phyloP scores from a whole-genome alignment of 2,888 invertebrate species.

The Blera fallax region DNA sequence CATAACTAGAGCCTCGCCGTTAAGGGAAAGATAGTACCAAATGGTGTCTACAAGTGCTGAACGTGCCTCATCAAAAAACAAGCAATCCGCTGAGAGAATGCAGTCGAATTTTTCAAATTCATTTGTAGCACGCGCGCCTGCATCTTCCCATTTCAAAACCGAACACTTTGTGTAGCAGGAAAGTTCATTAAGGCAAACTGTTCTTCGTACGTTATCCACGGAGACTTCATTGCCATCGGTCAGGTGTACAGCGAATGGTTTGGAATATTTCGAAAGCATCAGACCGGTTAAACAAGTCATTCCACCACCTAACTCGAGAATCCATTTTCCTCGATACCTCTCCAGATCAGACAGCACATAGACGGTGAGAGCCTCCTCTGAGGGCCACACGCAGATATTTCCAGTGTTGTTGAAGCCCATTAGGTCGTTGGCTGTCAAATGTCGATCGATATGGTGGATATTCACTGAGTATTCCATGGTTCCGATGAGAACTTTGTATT shows the following conservation, averaged over 20 bases:
- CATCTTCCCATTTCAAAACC: conserved; percentile 84
- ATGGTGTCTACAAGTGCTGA: conserved; percentile 87
- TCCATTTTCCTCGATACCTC: conserved; percentile 86
- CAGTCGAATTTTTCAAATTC: conserved; percentile 85
- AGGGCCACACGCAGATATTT: conserved; percentile 91
- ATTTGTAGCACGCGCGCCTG: conserved; percentile 75
- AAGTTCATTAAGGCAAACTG: conserved; percentile 86
- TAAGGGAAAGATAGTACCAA: conserved; percentile 84
- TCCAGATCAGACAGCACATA: conserved; percentile 85
- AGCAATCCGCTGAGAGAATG: conserved; percentile 90
- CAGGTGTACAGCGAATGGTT: conserved; percentile 85
- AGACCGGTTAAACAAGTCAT: conserved; percentile 92
- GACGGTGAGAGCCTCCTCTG: conserved; percentile 88
- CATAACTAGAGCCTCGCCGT: conserved; percentile 88
- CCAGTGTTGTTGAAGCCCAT: conserved; percentile 93
- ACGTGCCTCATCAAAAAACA: conserved; percentile 89
- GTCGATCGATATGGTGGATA: conserved; percentile 84
- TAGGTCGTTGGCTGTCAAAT: conserved; percentile 87
- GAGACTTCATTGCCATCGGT: conserved; percentile 91
- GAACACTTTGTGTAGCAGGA: conserved; percentile 83
- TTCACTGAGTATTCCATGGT: conserved; percentile 83
- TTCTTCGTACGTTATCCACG: conserved; percentile 87
- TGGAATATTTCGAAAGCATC: conserved; percentile 86
- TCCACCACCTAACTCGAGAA: conserved; percentile 91
- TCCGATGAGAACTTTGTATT: conserved; percentile 83